Evolutionary conservation across 30 jellyfish, hydroid and myxozoan genomes (phyloP), one percentile per base, ranked within the genome.

Genomic region (Cassiopea andromeda): DNA sequence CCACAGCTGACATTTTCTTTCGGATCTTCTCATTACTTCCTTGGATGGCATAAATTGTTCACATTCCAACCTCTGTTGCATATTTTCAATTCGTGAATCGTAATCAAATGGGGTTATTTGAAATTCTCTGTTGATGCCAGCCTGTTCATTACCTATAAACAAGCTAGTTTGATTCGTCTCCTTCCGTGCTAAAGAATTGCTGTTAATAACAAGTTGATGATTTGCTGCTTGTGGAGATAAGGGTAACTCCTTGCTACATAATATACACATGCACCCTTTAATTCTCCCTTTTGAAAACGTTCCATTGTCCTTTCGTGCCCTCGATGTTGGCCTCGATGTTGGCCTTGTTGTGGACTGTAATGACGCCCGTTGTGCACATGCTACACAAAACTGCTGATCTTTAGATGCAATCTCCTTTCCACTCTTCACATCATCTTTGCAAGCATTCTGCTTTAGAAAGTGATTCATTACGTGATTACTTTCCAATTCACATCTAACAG

Each of bases 11-110:
- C 94, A 87, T 57, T 87, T 87, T 78, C 81, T 66, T 44, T 87
- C 94, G 12, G 90, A 77, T 44, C 86, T 78, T 74, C 74, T 27
- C 86, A 87, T 87, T 1, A 87, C 90, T 57, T 87, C 94, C 73
- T 77, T 87, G 9, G 94, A 84, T 47, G 94, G 94, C 80, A 87
- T 57, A 8, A 45, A 73, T 46, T 87, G 94, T 45, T 87, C 94
- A 47, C 49, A 48, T 8, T 77, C 88, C 60, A 77, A 60, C 46
- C 80, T 69, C 15, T 81, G 57, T 48, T 86, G 87, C 85, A 69
- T 67, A 44, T 81, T 47, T n/a, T 71, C 94, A 45, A 87, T 71
- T 45, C 94, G 84, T n/a, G 94, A 79, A 46, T 87, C 94, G 46
- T 87, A 87, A 70, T 87, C 85, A 57, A 87, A 19, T 13, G 94